Evolutionary conservation across 2,113 vertebrate genomes (phyloP), one percentile per base, ranked within the genome.

Genomic region (Notothenia coriiceps): DNA sequence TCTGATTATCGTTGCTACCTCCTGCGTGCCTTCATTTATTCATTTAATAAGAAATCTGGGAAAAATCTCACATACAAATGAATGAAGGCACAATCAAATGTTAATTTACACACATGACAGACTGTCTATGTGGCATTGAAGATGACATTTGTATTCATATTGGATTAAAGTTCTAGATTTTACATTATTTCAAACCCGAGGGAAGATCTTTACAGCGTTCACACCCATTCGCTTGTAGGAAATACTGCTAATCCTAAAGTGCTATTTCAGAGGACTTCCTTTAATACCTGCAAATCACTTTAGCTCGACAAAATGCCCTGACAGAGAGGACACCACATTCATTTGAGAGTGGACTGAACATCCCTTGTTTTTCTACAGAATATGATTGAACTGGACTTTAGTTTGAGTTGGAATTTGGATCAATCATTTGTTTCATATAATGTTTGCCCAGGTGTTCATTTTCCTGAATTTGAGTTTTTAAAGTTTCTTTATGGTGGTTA

Each of bases 381-480:
- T 49, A 59, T 78, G 86, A 89, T 83, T 85, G 66, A 46, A 70
- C 60, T 56, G 40, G 67, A 49, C 57, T 76, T 83, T 84, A 83
- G 74, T 89, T 80, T 79, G 62, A 79, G 86, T 85, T 86, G 62
- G 75, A 83, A 65, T 75, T 86, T 83, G 67, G 44, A 74, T 62
- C 61, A 84, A 43, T 17, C 11, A 61, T 18, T 44, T 44, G 56
- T 60, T 80, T 73, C 22, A 74, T 76, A 52, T 70, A 80, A 81
- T 20, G 17, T 56, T 6, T 20, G n/a, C 49, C 15, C 72, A 43
- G 13, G 47, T 50, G 54, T 71, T 46, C 77, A 64, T 74, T 77
- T 50, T n/a, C 14, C 22, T 25, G 25, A 51, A 60, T 60, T 62
- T 57, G 3, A 18, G 12, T 47, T 64, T 46, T 63, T 2, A 5